phyloP scores from a whole-genome alignment of 2,113 vertebrate genomes.

The Solenodon paradoxus region DNA sequence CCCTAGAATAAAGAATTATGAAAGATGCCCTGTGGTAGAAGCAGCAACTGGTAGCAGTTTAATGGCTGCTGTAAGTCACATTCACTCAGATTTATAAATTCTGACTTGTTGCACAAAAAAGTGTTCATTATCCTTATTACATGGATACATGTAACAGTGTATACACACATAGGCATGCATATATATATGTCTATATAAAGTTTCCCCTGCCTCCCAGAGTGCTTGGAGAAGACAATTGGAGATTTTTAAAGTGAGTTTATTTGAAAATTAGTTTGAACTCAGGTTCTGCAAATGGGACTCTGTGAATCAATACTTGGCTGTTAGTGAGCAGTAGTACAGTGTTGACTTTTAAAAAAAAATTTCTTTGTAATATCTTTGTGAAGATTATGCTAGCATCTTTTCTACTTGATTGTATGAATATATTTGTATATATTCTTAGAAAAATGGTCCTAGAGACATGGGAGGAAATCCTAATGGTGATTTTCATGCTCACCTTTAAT shows the following conservation, averaged over 20 bases:
- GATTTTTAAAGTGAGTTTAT: constrained; percentile 19
- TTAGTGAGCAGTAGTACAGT: neutral
- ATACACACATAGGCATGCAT: too few relatives aligned
- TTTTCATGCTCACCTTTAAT: neutral
- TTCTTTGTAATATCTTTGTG: constrained; percentile 6
- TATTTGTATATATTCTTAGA: constrained; percentile 3
- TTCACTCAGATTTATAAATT: neutral
- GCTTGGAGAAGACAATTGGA: constrained; percentile 7
- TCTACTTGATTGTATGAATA: neutral
- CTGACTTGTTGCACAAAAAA: neutral
- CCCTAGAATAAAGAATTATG: neutral
- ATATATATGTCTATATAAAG: neutral
- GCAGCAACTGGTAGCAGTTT: neutral
- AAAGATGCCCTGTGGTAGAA: neutral
- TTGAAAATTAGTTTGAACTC: neutral
- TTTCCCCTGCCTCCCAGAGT: neutral
- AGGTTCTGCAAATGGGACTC: neutral
- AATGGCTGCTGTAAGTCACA: neutral
- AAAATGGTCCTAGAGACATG: neutral
- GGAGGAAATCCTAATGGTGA: neutral
- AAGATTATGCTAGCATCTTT: neutral
- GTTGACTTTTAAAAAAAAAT: neutral
- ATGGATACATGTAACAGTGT: neutral
- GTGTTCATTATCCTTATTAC: neutral
- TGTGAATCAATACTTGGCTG: neutral